Evolutionary conservation across 2,888 invertebrate species (phyloP).

Genomic region (Amiota mariae): DNA sequence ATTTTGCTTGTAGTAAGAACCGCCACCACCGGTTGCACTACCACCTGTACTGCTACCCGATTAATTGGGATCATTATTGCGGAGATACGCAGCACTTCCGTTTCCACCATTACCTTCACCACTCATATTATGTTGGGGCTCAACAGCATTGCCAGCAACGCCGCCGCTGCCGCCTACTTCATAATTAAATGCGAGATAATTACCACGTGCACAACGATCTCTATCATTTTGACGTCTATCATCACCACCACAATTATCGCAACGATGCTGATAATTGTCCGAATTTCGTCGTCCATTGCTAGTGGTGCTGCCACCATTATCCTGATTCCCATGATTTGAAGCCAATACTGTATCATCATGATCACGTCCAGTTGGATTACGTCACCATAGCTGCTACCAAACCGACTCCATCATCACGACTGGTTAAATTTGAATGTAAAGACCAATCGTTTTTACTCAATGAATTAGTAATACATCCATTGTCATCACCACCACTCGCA

Average conservation of each 20-base stretch:
- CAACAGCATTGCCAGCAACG: conserved; percentile 47
- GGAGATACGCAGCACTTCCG: conserved; percentile 68
- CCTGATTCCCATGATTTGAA: conserved; percentile 56
- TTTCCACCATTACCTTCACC: conserved; percentile 53
- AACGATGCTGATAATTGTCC: conserved; percentile 54
- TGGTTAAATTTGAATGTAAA: conserved; percentile 34
- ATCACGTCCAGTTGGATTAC: conserved; percentile 41
- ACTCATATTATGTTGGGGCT: conserved; percentile 61
- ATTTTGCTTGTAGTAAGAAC: conserved; percentile 57
- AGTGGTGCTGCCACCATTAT: conserved; percentile 44
- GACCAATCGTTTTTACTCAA: conserved; percentile 58
- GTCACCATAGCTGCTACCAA: conserved; percentile 33
- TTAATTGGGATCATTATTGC: conserved; percentile 66
- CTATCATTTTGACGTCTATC: conserved; percentile 54
- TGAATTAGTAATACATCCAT: conserved; percentile 54
- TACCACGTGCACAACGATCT: conserved; percentile 58
- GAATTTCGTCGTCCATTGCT: conserved; percentile 59
- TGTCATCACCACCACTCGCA: conserved; percentile 49
- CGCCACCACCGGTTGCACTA: conserved; percentile 43
- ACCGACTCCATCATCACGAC: conserved; percentile 45
- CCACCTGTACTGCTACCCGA: conserved; percentile 33
- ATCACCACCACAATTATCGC: conserved; percentile 46
- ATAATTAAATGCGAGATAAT: conserved; percentile 59
- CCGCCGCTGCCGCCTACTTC: conserved; percentile 62
- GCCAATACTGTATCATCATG: conserved; percentile 48